Conservation (phyloP, 2,888 invertebrate genomes). For the Tridacna crocea region DNA sequence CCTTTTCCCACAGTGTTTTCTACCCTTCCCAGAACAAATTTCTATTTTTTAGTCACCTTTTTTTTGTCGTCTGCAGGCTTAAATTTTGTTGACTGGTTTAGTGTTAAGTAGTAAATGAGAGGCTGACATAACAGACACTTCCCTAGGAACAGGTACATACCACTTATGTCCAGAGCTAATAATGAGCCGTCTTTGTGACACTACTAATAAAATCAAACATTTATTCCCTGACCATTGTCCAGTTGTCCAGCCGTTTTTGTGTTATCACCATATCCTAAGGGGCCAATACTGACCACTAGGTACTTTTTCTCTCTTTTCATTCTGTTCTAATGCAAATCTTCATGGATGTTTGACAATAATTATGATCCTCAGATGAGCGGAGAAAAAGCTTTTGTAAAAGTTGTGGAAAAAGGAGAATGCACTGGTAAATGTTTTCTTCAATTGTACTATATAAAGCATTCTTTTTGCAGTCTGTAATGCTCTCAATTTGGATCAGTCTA, state of each 20-base stretch:
- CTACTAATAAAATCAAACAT: conserved; percentile 24
- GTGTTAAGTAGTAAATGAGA: conserved; percentile 19
- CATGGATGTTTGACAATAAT: too few species aligned
- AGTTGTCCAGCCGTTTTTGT: conserved; percentile 9
- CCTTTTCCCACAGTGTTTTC: background rate
- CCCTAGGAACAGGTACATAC: conserved; percentile 25
- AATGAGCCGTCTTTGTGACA: conserved; percentile 16
- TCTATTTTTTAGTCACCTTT: too few species aligned
- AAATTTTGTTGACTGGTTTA: background rate
- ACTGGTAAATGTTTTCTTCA: too few species aligned
- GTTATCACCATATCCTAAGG: conserved; percentile 23
- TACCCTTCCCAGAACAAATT: too few species aligned
- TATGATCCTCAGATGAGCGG: too few species aligned
- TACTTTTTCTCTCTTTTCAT: background rate
- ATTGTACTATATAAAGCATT: too few species aligned
- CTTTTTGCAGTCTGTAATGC: too few species aligned
- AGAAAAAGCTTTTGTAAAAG: too few species aligned
- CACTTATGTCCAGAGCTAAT: conserved; percentile 17
- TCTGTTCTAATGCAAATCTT: too few species aligned
- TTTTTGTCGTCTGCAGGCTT: too few species aligned
- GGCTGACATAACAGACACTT: conserved; percentile 13
- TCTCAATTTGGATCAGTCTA: too few species aligned
- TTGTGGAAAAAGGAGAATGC: too few species aligned
- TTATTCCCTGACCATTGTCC: conserved; percentile 10
- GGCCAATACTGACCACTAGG: conserved; percentile 3